Conservation (phyloP, 2,888 invertebrate species). For the Polydrusus pterygomalis region DNA sequence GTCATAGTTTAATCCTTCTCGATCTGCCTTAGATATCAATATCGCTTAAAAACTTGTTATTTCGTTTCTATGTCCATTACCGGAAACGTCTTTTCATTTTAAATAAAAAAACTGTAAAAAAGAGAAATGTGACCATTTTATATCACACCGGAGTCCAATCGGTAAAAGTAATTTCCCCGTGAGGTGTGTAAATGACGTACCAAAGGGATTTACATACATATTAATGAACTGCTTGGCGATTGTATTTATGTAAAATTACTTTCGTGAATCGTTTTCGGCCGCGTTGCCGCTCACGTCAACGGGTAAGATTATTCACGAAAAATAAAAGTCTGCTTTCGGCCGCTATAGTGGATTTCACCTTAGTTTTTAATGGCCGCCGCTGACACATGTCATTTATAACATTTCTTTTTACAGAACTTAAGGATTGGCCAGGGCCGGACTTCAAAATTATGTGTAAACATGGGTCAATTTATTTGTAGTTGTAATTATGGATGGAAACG, state of each 20-base stretch:
- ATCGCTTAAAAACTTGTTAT: background rate
- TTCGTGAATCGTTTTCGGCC: slow-evolving; percentile 4
- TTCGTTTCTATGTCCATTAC: background rate
- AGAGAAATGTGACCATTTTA: slow-evolving; percentile 3
- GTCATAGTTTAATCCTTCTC: too few relatives aligned
- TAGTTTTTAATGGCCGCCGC: too few relatives aligned
- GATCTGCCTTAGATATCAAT: too few relatives aligned
- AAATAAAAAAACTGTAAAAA: slow-evolving; percentile 23
- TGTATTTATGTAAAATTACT: slow-evolving; percentile 33
- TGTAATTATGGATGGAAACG: too few relatives aligned
- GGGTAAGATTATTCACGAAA: background rate
- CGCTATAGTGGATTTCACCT: too few relatives aligned
- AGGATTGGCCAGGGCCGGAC: too few relatives aligned
- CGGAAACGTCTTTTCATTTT: background rate
- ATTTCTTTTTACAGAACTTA: too few relatives aligned
- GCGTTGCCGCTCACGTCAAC: background rate
- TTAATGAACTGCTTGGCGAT: slow-evolving; percentile 16
- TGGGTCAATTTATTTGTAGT: too few relatives aligned
- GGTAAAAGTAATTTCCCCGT: slow-evolving; percentile 38
- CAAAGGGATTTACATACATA: slow-evolving; percentile 29
- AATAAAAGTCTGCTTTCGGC: too few relatives aligned
- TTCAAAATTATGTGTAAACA: too few relatives aligned
- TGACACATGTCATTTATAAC: too few relatives aligned
- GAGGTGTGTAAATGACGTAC: slow-evolving; percentile 40
- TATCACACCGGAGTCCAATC: slow-evolving; percentile 39